A percentile compares a stretch with the other conserved stretches of the same genome.
phyloP scores from a whole-genome alignment of 2,113 vertebrate species.

The Orthonyx spaldingii region DNA sequence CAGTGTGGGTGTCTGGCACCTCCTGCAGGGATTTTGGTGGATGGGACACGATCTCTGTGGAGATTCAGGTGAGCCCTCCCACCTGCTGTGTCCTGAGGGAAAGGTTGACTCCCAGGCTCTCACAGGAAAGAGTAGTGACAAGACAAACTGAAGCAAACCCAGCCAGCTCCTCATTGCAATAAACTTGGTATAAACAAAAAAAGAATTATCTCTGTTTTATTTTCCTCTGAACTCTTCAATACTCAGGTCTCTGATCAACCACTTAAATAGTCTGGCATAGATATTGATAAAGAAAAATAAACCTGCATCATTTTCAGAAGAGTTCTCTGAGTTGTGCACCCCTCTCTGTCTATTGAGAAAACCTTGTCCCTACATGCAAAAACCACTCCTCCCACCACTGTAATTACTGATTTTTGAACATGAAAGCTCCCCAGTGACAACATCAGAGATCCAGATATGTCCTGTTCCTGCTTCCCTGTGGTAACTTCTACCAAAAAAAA shows the following conservation, averaged over 20 bases:
- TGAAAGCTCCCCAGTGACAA: background rate
- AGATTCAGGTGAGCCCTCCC: background rate
- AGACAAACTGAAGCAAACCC: background rate
- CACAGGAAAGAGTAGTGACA: background rate
- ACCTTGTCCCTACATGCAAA: background rate
- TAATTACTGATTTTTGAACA: background rate
- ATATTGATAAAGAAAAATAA: background rate
- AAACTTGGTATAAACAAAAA: background rate
- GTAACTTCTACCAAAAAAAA: background rate
- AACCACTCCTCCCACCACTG: accelerated
- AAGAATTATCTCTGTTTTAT: background rate
- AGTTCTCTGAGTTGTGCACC: background rate
- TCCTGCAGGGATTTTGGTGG: background rate
- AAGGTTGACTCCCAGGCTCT: background rate
- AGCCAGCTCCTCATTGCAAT: background rate
- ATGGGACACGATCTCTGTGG: background rate
- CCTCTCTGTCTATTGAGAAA: background rate
- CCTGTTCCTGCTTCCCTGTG: background rate
- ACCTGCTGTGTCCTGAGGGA: background rate
- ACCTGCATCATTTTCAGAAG: background rate
- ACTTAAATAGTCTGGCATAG: background rate
- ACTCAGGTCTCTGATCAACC: background rate
- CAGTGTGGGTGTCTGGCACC: background rate
- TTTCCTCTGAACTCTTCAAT: background rate
- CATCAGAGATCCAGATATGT: background rate